Evolutionary conservation across 2,888 invertebrate genomes (phyloP), one percentile per base, ranked within the genome.

Genomic region (Eupithecia dodoneata): DNA sequence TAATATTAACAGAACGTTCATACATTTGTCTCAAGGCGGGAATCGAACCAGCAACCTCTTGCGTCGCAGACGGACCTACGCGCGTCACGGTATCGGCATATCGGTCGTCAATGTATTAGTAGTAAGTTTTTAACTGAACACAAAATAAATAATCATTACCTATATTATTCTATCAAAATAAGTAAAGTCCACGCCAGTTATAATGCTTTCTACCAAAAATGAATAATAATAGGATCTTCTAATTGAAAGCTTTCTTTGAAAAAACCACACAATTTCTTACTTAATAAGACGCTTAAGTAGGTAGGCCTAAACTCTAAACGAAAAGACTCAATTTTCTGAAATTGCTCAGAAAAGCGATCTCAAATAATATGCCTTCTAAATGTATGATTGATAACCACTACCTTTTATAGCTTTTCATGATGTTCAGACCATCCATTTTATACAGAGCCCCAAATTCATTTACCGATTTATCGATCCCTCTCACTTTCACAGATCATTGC

Each of bases 341-440:
- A 70, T 70, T 70, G 70, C 47, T 70, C n/a, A 55, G 71, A 72
- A 72, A 55, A 70, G 52, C 74, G 78, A 75, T 76, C 78, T 77
- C 71, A 83, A 69, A 70, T 69, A 69, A 69, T 63, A 69, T 47
- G 70, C 70, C 70, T 70, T 49, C 70, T 70, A 70, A 89, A 87
- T 84, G 83, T 84, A 89, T 91, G 92, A 92, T 92, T 89, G 91
- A 93, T 92, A 86, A 86, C 87, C 74, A 83, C 87, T 89, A 90
- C 85, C 85, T 85, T 85, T 81, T 81, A 87, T 85, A 84, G 81
- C 88, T 89, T 83, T 83, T 82, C 86, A 87, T 87, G 84, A 81
- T 81, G 81, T 81, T 74, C 6, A 42, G 52, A 63, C 55, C 42
- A 73, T 55, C 91, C 89, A 89, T 76, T 85, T 76, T 83, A 84